These are phyloP conservation scores for Herpetotheres cachinnans DNA, from an alignment of 2,113 vertebrate species.

Conservation along the genomic window DNA sequence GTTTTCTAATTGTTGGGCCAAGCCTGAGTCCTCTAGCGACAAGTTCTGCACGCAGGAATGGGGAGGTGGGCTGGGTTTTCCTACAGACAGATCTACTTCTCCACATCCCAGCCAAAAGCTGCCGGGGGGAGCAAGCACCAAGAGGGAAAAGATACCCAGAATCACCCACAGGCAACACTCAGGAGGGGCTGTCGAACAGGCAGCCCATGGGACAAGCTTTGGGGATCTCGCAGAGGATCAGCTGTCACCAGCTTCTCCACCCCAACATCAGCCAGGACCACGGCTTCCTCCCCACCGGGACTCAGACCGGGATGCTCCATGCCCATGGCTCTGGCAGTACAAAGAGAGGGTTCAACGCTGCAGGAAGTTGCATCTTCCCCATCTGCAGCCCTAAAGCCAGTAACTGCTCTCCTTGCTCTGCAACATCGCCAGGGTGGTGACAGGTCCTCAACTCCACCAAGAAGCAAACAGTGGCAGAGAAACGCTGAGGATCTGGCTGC, in stretches of 20 bases:
- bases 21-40: not conserved
- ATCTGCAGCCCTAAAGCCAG: not conserved
- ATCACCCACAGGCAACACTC: not conserved
- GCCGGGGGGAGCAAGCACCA: not conserved
- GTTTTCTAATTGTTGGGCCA: not conserved
- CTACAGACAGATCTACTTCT: too few species aligned
- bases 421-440: not conserved
- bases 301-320: not conserved
- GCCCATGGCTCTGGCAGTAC: not conserved
- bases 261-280: not conserved
- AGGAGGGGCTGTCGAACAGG: not conserved
- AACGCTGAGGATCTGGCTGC: not conserved
- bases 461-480: not conserved
- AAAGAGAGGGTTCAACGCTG: rapidly evolving
- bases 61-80: not conserved
- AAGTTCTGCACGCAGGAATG: not conserved
- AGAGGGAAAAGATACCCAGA: not conserved
- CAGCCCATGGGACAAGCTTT: not conserved
- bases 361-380: not conserved
- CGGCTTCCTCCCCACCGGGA: not conserved
- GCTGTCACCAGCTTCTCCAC: not conserved
- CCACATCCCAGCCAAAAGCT: not conserved
- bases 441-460: not conserved
- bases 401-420: not conserved
- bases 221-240: not conserved